Percentiles rank a stretch among this genome's conserved stretches.
Conservation (phyloP, 2,888 invertebrate species). For the Crocallis elinguaria region DNA sequence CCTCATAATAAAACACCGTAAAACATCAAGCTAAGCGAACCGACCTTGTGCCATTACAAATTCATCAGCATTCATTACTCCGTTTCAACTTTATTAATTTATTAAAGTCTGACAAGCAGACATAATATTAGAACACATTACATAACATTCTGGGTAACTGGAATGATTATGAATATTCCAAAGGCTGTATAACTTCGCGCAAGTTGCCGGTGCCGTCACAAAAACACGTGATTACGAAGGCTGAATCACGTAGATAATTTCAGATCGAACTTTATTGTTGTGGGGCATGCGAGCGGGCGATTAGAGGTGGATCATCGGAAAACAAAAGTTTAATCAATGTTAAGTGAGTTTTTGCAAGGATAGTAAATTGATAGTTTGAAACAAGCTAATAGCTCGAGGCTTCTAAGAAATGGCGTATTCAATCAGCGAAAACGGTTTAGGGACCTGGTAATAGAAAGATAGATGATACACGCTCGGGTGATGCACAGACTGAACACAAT, state of each 20-base stretch:
- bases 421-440: too few species aligned
- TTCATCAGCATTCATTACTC: neutral
- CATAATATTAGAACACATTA: neutral
- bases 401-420: too few species aligned
- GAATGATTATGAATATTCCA: conserved; percentile 9
- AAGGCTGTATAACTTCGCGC: conserved; percentile 2
- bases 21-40: too few species aligned
- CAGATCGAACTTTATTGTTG: conserved; percentile 33
- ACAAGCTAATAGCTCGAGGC: too few species aligned
- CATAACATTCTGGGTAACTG: neutral
- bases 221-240: conserved; percentile 28
- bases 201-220: conserved; percentile 10
- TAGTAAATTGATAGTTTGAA: neutral
- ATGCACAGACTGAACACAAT: too few species aligned
- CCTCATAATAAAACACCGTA: too few species aligned
- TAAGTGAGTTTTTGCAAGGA: conserved; percentile 23
- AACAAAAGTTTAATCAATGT: conserved; percentile 34
- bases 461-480: too few species aligned
- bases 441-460: too few species aligned
- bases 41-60: too few species aligned
- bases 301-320: conserved; percentile 28
- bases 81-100: neutral
- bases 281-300: conserved; percentile 34
- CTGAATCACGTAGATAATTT: conserved; percentile 31
- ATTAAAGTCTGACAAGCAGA: neutral